These are phyloP conservation scores for Anadara kagoshimensis DNA, from an alignment of 1,140 invertebrate species.

Conservation along the genomic window DNA sequence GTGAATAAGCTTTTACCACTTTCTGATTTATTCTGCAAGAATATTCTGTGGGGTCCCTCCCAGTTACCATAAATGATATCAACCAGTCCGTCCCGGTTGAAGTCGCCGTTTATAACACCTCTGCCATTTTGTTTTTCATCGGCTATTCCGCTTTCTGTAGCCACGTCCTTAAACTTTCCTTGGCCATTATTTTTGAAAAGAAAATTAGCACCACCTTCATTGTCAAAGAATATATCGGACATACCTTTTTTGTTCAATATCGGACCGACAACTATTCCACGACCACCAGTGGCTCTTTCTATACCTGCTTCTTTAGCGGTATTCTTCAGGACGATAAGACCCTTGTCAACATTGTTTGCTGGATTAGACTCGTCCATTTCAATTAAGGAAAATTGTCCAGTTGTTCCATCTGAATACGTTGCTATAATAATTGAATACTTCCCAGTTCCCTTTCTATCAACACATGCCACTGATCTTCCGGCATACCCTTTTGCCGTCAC, in stretches of 20 bases:
- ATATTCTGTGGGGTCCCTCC: slow-evolving; percentile 55
- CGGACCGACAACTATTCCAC: slow-evolving; percentile 57
- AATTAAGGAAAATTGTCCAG: slow-evolving; percentile 51
- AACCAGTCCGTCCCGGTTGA: slow-evolving; percentile 53
- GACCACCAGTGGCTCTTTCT: slow-evolving; percentile 43
- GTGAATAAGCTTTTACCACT: slow-evolving; percentile 40
- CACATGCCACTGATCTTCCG: slow-evolving; percentile 50
- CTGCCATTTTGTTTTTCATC: slow-evolving; percentile 54
- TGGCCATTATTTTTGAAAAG: slow-evolving; percentile 58
- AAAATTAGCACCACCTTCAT: slow-evolving; percentile 60
- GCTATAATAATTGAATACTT: slow-evolving; percentile 38
- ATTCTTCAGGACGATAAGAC: slow-evolving; percentile 53
- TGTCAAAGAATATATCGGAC: slow-evolving; percentile 61
- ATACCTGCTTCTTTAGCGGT: slow-evolving; percentile 50
- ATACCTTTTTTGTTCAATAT: slow-evolving; percentile 53
- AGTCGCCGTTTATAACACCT: slow-evolving; percentile 54
- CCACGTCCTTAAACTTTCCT: slow-evolving; percentile 54
- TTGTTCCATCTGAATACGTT: slow-evolving; percentile 23
- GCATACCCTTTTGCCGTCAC: slow-evolving; percentile 43
- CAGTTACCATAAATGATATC: slow-evolving; percentile 62
- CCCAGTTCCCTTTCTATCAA: slow-evolving; percentile 48
- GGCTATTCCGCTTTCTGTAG: slow-evolving; percentile 34
- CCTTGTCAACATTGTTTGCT: slow-evolving; percentile 37
- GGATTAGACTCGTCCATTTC: slow-evolving; percentile 55
- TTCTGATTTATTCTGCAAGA: slow-evolving; percentile 41